These are phyloP conservation scores for Entomobrya proxima DNA, from an alignment of 2,888 invertebrate species.

Conservation along the genomic window DNA sequence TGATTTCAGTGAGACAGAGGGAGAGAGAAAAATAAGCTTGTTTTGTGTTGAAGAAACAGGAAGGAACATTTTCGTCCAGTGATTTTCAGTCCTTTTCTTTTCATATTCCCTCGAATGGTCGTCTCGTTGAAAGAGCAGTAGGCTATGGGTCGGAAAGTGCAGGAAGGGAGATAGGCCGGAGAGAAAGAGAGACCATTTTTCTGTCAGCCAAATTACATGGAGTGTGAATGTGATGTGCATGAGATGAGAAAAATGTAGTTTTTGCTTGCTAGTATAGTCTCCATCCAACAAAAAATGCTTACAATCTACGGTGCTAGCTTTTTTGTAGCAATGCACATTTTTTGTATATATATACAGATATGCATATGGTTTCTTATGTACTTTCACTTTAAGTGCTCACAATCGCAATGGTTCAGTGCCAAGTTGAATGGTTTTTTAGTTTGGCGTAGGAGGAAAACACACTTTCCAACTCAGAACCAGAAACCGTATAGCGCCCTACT, in stretches of 20 bases:
- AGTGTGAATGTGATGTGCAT: constrained; percentile 71
- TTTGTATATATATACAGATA: neutral
- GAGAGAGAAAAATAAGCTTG: neutral
- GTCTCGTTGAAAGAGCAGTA: constrained; percentile 45
- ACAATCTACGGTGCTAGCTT: neutral
- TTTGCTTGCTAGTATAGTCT: neutral
- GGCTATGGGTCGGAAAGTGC: constrained; percentile 42
- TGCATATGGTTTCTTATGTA: constrained; percentile 38
- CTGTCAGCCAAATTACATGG: constrained; percentile 73
- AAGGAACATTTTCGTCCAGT: constrained; percentile 51
- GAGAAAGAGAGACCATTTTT: constrained; percentile 69
- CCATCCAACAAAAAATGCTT: neutral
- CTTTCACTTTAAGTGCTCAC: constrained; percentile 16
- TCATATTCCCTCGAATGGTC: neutral
- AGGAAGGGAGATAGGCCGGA: constrained; percentile 63
- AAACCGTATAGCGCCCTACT: no score
- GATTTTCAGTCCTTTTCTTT: constrained; percentile 29
- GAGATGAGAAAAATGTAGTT: constrained; percentile 60
- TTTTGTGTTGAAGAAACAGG: constrained; percentile 30
- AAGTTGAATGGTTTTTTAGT: constrained; percentile 33
- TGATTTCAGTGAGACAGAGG: neutral
- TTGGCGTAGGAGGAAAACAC: neutral
- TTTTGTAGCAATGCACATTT: neutral
- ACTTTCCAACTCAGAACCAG: neutral
- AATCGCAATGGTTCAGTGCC: constrained; percentile 36